Evolutionary conservation across 2,113 vertebrate genomes (phyloP), one percentile per base, ranked within the genome.

Genomic region (Pangasianodon gigas): DNA sequence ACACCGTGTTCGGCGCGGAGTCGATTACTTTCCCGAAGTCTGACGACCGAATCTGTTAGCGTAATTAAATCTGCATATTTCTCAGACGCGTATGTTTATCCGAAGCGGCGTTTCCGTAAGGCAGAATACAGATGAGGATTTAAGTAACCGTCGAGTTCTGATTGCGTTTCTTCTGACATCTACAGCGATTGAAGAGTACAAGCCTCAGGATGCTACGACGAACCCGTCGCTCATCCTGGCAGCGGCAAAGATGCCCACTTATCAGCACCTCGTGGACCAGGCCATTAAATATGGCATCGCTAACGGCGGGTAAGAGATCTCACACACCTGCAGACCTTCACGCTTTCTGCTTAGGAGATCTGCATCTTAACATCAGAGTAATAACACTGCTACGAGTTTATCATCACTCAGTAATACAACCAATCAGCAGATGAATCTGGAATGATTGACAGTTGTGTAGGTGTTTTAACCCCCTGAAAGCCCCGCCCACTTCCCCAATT

Each of bases 191-290:
- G 98, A 99, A 0, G 97, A 98, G 91, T 99, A 98, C 94, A 98
- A 99, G 93, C 98, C 98, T 37, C 97, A 98, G 89, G 98, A 99
- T 96, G 97, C 98, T 90, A 99, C 98, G 91, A 99, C 98, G 41
- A 99, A 99, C 93, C 98, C 98, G 0, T 99, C 98, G 11, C 96
- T 99, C 85, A 99, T 99, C 84, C 95, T 99, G 84, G 98, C 98
- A 32, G 98, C 98, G 0, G 97, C 98, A 0, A 98, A 98, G 93
- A 99, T 99, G 98, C 96, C 98, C 0, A 93, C 94, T 1, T 99
- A 99, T 95, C 96, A 98, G 94, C 94, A 95, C 26, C 95, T 98
- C 0, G 90, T 99, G 93, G 97, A 97, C 54, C 97, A 98, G 90
- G 98, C 98, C 54, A 96, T 99, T 21, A 96, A 97, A 92, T 97